Percentiles rank a stretch among this genome's conserved stretches.
These are phyloP conservation scores for Lamprologus sp. DNA, from an alignment of 2,113 vertebrate species.

Conservation along the genomic window DNA sequence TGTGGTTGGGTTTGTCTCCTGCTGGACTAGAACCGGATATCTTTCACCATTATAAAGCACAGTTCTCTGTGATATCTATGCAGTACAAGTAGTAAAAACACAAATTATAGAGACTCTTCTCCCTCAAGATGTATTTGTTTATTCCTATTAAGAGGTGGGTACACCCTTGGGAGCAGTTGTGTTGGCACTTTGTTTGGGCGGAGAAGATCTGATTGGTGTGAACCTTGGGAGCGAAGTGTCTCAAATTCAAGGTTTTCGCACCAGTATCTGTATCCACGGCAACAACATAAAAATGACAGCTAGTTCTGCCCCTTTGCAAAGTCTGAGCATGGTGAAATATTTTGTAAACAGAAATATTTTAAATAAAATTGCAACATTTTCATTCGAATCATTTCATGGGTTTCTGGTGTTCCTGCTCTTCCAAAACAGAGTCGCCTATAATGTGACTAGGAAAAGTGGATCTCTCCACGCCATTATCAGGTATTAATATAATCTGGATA, in stretches of 20 bases:
- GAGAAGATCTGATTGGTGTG: neutral
- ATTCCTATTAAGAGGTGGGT: neutral
- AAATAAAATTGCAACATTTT: neutral
- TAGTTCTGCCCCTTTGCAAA: neutral
- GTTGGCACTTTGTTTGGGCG: neutral
- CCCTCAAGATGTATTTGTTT: neutral
- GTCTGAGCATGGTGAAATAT: neutral
- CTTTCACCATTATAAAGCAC: neutral
- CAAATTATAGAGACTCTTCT: neutral
- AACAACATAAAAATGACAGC: slow-evolving; percentile 1
- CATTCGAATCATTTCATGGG: neutral
- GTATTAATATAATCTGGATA: slow-evolving; percentile 2
- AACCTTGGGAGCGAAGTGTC: neutral
- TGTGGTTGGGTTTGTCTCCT: neutral
- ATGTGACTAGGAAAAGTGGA: neutral
- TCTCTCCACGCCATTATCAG: neutral
- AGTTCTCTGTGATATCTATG: neutral
- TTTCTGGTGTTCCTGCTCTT: neutral
- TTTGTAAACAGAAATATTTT: neutral
- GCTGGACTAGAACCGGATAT: neutral
- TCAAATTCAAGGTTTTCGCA: neutral
- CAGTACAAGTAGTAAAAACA: neutral
- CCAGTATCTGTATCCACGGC: neutral
- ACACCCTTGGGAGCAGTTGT: neutral
- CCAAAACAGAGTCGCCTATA: neutral